phyloP scores from a whole-genome alignment of 2,113 vertebrate species.

The Elgaria multicarinata region DNA sequence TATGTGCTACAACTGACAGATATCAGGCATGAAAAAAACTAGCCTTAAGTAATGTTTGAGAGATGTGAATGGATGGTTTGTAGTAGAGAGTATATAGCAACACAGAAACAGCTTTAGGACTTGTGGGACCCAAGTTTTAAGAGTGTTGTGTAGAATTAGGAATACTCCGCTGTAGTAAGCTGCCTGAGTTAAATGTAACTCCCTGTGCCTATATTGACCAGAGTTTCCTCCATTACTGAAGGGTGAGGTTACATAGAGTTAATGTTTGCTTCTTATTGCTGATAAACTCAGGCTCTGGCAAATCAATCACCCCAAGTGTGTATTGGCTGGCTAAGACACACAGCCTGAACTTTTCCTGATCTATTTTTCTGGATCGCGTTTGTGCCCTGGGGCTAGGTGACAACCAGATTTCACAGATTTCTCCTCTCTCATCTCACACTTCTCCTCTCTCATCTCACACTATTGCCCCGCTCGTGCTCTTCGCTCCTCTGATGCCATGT shows the following conservation, averaged over 20 bases:
- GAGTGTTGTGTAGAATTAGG: background rate
- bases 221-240: background rate
- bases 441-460: too few species aligned
- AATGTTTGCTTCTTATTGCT: too few species aligned
- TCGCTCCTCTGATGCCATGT: too few species aligned
- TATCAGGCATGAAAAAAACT: background rate
- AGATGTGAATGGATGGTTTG: background rate
- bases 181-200: background rate
- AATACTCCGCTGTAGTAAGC: background rate
- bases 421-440: too few species aligned
- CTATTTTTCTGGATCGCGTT: background rate
- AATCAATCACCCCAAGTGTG: background rate
- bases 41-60: constrained; percentile 2
- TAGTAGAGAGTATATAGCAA: constrained; percentile 13
- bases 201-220: background rate
- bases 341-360: background rate
- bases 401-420: background rate
- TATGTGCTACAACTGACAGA: background rate
- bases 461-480: too few species aligned
- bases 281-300: background rate
- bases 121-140: background rate
- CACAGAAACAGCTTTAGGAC: background rate
- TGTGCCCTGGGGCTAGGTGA: background rate
- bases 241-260: background rate
- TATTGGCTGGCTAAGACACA: background rate